A percentile compares a stretch with the other conserved stretches of the same genome.
Evolutionary conservation across 2,797 vertebrate genomes (phyloP).

Genomic region (Protosalanx chinensis): DNA sequence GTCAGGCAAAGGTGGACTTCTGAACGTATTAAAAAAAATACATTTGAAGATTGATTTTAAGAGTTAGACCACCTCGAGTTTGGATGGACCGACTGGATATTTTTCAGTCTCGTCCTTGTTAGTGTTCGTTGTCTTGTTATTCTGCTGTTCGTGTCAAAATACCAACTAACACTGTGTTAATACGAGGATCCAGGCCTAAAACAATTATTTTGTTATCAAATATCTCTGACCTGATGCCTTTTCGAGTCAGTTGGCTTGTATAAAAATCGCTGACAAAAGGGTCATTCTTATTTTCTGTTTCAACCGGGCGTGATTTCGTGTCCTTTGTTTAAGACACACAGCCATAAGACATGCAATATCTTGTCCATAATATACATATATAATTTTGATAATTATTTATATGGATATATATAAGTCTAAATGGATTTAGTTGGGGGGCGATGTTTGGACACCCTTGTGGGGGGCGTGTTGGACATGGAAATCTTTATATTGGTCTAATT

Average conservation of each 20-base stretch:
- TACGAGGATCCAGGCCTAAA: too few species aligned
- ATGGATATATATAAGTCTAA: background rate
- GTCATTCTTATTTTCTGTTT: background rate
- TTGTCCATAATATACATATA: background rate
- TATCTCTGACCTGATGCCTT: too few species aligned
- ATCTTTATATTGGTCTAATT: background rate
- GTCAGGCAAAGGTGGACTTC: background rate
- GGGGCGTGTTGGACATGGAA: constrained; percentile 55
- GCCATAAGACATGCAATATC: background rate
- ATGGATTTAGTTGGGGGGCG: background rate
- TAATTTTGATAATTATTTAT: background rate
- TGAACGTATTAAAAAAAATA: background rate
- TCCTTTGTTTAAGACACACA: background rate
- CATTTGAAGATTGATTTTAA: background rate
- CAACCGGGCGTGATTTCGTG: background rate
- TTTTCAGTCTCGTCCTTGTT: background rate
- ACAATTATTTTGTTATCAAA: too few species aligned
- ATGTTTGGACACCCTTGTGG: background rate
- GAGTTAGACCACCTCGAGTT: background rate
- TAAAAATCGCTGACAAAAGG: background rate
- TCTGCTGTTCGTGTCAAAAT: background rate
- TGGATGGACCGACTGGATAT: background rate
- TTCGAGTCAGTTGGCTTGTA: background rate
- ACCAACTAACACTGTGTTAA: background rate
- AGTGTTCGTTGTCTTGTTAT: background rate